Base-by-base conservation (phyloP, 1,140 invertebrate genomes). In the Diachasmimorpha longicaudata region DNA sequence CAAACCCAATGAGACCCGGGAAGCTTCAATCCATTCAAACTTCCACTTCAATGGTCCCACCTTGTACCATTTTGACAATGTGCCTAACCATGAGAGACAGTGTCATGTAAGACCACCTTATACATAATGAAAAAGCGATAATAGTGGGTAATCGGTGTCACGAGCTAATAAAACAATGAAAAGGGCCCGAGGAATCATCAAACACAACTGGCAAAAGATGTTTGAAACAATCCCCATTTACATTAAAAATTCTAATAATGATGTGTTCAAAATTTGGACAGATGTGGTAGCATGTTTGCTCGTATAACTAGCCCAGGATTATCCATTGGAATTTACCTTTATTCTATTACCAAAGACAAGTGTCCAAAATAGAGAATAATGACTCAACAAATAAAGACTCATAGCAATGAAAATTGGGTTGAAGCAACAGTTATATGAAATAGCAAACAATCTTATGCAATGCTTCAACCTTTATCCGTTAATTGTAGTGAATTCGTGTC, bases 131-230 rank as follows among this genome's bases (percentile, higher is more conserved):
- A 71, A 76, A 79, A 67, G 69, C 77, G 73, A 78, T 83, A 82
- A 83, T 81, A 82, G 78, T 67, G 69, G 68, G 75, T 82, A 83
- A 82, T 83, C 81, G 81, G 72, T 77, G 76, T 83, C 76, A 78
- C 81, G 80, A 79, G 79, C 78, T 82, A 81, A 79, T 74, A 79
- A 70, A 81, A 81, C 74, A 78, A 37, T 69, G 42, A 63, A 31
- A 58, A 42, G 23, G 58, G 19, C 5, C 21, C 5, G 31, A 31
- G 31, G 39, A 42, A 42, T 42, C 39, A 42, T 42, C 39, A 42
- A 42, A 39, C 16, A 55, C 48, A 55, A 16, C 48, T 16, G 14
- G 48, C 9, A 55, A 14, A 6, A 63, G 58, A 4, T 63, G 58
- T 63, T 6, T 31, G 6, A 31, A 31, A 31, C 31, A 31, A 6